Evolutionary conservation across 2,888 invertebrate genomes (phyloP), one percentile per base, ranked within the genome.

Genomic region (Clanis bilineata): DNA sequence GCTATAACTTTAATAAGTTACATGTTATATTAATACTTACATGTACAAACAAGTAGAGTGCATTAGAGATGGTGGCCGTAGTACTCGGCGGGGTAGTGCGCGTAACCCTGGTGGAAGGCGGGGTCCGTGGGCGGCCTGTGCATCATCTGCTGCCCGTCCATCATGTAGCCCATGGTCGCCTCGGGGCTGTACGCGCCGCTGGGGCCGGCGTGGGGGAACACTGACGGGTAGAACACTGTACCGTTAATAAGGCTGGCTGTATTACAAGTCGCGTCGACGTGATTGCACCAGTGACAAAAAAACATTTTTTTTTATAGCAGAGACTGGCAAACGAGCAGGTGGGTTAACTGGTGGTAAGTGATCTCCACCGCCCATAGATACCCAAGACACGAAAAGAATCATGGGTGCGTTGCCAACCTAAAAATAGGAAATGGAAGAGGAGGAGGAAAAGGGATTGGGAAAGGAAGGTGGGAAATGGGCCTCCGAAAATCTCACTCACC

Each of bases 111-210:
- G 94, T 97, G 97, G 95, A 97, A 97, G 93, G 96, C 95, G 63
- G 97, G 96, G 93, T 97, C 97, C 76, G 96, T 96, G 74, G 97
- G 97, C 83, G 97, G 97, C 94, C 97, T 96, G 94, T 97, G 97
- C 96, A 97, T 97, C 97, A 98, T 98, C 93, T 97, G 97, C 93
- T 97, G 97, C 79, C 97, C 97, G 93, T 98, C 98, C 97, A 98
- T 98, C 97, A 98, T 98, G 93, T 98, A 98, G 90, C 98, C 97
- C 95, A 97, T 97, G 86, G 96, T 95, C 80, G 97, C 97, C 90
- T 98, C 98, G 74, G 98, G 98, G 93, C 98, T 98, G 94, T 98
- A 98, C 71, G 96, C 96, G 80, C 97, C 97, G 93, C 97, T 97
- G 79, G 98, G 98, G 90, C 98, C 98, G 93, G 98, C 97, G 93